Base-by-base conservation (phyloP, 2,113 vertebrate genomes). In the Echinops telfairi region DNA sequence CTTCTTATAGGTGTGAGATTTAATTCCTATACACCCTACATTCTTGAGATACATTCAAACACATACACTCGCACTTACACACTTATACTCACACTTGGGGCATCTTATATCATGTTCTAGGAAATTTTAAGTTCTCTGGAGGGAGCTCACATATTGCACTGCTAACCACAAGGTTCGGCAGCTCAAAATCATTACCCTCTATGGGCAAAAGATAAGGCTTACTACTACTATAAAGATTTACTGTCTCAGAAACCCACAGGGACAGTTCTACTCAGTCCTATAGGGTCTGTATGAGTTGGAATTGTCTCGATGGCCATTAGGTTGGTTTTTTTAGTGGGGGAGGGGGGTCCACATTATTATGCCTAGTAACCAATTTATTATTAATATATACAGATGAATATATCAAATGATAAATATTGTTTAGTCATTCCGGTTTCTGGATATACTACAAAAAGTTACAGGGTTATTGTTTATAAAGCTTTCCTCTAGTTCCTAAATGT, bases 281-380 rank as follows among this genome's bases (percentile, higher is more conserved):
- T 68, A 68, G 66, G 66, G 10, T 68, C 66, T 10, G 27, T 68
- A 68, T 68, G 29, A 31, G 29, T 68, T 31, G 29, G 66, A 31
- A 68, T 14, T 29, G 31, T 20, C 66, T 14, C 15, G 29, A 68
- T 31, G 2, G 27, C 27, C 9, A 31, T 62, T 53, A 11, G 47
- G 64, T 68, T 19, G 29, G 7, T 31, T 68, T 82, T 73, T 58
- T 71, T 79, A 40, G 40, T 40, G 40, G 40, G 40, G 40, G 40
- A n/a, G n/a, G 40, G 7, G 76, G 86, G 71, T 84, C 81, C 6
- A 20, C 79, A 58, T 87, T 84, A 95, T 93, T 53, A 84, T 75
- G 29, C 31, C 3, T 29, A 66, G 10, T 47, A 80, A 57, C 77
- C 81, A 70, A 86, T 73, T 92, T 6, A 64, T 89, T 93, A 16